Conservation (phyloP, 1,140 invertebrate species). For the Platorchestia sp. region DNA sequence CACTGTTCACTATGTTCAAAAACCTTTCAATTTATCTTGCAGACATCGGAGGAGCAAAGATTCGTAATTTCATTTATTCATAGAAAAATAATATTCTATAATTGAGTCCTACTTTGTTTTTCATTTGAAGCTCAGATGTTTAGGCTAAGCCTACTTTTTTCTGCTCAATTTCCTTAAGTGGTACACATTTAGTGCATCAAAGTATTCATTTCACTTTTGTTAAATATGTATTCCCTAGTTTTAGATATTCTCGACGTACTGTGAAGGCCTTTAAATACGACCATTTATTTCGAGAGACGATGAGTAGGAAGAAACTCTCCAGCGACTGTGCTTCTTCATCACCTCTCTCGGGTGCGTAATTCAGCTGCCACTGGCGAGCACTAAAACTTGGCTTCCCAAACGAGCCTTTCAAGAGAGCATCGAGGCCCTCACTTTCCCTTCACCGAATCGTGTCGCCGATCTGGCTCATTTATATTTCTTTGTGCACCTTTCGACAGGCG, state of each 20-base stretch:
- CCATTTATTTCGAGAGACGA: background rate
- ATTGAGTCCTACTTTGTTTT: no score
- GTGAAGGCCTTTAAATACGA: background rate
- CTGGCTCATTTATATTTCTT: slow-evolving; percentile 43
- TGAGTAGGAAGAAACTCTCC: background rate
- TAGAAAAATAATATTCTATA: no score
- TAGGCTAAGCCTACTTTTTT: background rate
- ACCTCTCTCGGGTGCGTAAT: background rate
- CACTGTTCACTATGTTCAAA: no score
- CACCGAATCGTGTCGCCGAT: slow-evolving; percentile 1
- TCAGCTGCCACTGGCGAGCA: background rate
- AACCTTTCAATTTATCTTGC: no score
- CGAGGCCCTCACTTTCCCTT: background rate
- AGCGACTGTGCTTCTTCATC: background rate
- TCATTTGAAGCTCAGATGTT: no score
- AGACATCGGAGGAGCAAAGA: no score
- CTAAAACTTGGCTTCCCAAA: background rate
- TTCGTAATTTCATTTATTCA: no score
- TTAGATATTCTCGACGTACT: background rate
- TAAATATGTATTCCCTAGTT: background rate
- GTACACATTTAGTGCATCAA: background rate
- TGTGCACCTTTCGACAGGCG: background rate
- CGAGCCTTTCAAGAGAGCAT: background rate
- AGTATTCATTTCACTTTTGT: background rate
- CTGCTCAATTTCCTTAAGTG: background rate